Conservation (phyloP, 2,888 invertebrate species). For the Sclerodermus sp. region DNA sequence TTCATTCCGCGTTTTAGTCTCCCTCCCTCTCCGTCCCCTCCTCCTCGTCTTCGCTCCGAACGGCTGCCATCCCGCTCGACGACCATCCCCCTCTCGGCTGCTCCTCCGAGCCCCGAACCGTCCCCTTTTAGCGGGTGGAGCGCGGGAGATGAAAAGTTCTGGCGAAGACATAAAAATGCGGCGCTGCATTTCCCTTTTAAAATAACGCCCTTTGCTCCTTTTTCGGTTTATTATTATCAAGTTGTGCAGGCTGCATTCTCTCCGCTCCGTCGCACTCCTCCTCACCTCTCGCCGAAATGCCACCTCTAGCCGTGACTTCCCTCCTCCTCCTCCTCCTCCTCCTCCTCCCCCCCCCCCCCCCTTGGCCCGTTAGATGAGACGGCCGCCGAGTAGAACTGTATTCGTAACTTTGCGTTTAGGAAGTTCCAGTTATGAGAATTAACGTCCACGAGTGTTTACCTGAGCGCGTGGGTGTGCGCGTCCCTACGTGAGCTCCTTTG, state of each 20-base stretch:
- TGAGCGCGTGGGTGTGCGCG: background rate
- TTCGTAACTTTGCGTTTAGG: conserved; percentile 45
- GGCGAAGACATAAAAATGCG: conserved; percentile 58
- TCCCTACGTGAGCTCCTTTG: background rate
- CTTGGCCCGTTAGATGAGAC: conserved; percentile 15
- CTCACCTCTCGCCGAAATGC: conserved; percentile 12
- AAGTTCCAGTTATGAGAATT: conserved; percentile 43
- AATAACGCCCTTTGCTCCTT: conserved; percentile 55
- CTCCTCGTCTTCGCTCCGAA: conserved; percentile 16
- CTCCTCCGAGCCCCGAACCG: conserved; percentile 15
- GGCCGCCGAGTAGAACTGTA: conserved; percentile 28
- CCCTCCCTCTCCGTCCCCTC: conserved; percentile 24
- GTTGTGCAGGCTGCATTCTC: conserved; percentile 40
- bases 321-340: conserved; percentile 3
- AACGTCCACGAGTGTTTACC: conserved; percentile 27
- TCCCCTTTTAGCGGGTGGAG: conserved; percentile 30
- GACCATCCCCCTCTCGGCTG: conserved; percentile 17
- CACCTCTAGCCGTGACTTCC: background rate
- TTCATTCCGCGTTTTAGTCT: conserved; percentile 53
- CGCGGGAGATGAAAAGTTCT: conserved; percentile 48
- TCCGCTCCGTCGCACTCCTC: conserved; percentile 6
- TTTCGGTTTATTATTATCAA: conserved; percentile 58
- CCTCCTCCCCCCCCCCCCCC: conserved; percentile 14
- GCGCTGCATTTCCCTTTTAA: conserved; percentile 58
- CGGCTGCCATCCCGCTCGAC: conserved; percentile 14